phyloP scores from a whole-genome alignment of 2,797 vertebrate species.

The Helostoma temminkii region DNA sequence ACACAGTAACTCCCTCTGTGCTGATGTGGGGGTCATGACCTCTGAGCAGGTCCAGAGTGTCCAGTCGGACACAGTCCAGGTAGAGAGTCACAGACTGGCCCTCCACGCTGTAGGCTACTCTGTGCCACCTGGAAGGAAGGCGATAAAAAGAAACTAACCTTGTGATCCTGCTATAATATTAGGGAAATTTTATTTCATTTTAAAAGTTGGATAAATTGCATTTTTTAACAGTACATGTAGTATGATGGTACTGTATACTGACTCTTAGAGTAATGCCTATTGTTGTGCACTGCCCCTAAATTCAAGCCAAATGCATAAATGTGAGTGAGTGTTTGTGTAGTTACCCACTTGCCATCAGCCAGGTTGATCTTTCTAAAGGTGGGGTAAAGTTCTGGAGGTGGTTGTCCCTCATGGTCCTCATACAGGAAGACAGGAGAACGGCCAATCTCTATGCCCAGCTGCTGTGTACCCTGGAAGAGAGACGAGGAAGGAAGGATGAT shows the following conservation, averaged over 20 bases:
- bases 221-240: neutral
- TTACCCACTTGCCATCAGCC: conserved; percentile 94
- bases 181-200: neutral
- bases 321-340: conserved; percentile 29
- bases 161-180: neutral
- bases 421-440: conserved; percentile 95
- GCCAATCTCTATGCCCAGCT: conserved; percentile 93
- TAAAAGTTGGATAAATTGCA: no score
- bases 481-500: neutral
- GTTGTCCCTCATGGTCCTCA: conserved; percentile 93
- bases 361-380: conserved; percentile 93
- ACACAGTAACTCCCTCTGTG: conserved; percentile 94
- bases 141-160: neutral
- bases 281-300: no score
- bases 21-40: conserved; percentile 89
- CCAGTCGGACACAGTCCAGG: conserved; percentile 92
- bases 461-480: conserved; percentile 86
- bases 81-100: conserved; percentile 91
- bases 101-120: conserved; percentile 93
- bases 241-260: neutral
- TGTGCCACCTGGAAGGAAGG: conserved; percentile 89
- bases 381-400: conserved; percentile 92
- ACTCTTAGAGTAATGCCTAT: no score
- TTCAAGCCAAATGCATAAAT: neutral
- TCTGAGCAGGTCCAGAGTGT: conserved; percentile 88